Percentiles rank a stretch among this genome's conserved stretches.
Conservation (phyloP, 2,888 invertebrate species). For the Imbricaverruca yamaguchii region DNA sequence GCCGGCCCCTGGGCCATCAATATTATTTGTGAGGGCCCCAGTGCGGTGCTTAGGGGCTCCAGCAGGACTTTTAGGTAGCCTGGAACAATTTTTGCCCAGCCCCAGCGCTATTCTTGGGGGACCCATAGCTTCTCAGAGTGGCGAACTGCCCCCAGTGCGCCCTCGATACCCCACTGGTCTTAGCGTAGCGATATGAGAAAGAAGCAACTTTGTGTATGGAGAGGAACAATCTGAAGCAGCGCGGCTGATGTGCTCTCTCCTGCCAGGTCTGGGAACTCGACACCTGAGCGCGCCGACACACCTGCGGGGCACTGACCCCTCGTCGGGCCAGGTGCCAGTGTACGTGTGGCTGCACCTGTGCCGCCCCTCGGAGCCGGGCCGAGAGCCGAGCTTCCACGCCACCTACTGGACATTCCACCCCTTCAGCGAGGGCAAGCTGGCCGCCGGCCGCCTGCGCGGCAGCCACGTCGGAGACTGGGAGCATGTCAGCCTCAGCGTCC, state of each 20-base stretch:
- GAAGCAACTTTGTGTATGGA: no score
- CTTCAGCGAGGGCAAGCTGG: slow-evolving; percentile 54
- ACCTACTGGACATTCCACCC: slow-evolving; percentile 65
- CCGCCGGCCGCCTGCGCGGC: slow-evolving; percentile 35
- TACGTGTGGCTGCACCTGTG: neutral
- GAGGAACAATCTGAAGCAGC: no score
- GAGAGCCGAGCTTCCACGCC: slow-evolving; percentile 46
- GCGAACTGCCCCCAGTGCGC: no score
- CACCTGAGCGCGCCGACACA: neutral
- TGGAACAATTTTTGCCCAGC: no score
- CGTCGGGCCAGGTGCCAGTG: neutral
- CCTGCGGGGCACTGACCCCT: neutral
- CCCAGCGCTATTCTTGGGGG: no score
- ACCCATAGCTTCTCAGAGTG: no score
- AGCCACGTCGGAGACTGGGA: slow-evolving; percentile 35
- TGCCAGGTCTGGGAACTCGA: neutral
- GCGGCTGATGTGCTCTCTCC: neutral
- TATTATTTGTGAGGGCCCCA: no score
- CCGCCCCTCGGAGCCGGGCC: neutral
- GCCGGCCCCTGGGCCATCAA: no score
- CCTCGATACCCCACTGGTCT: no score
- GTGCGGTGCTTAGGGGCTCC: no score
- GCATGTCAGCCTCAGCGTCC: slow-evolving; percentile 32
- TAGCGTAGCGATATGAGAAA: no score
- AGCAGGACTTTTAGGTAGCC: no score